Evolutionary conservation across 2,888 invertebrate genomes (phyloP).

Genomic region (Harpalus rufipes): DNA sequence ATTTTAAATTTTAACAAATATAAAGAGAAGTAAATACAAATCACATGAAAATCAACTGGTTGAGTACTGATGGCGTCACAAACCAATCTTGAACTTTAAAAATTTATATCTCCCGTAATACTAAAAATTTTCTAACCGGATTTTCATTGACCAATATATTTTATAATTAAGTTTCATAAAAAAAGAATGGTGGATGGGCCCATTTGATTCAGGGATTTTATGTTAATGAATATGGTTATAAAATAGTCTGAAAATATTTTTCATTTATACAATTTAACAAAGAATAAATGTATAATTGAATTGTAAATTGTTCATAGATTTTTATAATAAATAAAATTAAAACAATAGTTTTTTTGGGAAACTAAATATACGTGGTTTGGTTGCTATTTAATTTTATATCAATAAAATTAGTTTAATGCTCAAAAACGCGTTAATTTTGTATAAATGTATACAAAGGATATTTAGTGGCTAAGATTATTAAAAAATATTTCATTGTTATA

Average conservation of each 20-base stretch:
- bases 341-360: conserved; percentile 11
- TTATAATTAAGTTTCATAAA: too few relatives aligned
- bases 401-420: conserved; percentile 27
- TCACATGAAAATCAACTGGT: too few relatives aligned
- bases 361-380: conserved; percentile 21
- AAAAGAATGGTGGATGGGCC: too few relatives aligned
- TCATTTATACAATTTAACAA: conserved; percentile 21
- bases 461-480: conserved; percentile 33
- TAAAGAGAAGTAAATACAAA: too few relatives aligned
- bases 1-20: too few relatives aligned
- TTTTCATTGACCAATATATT: too few relatives aligned
- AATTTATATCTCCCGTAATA: too few relatives aligned
- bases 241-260: conserved; percentile 10
- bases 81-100: too few relatives aligned
- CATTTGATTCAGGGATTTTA: conserved; percentile 29
- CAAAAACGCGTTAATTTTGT: conserved; percentile 45
- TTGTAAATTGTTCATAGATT: conserved; percentile 41
- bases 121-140: too few relatives aligned
- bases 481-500: conserved; percentile 32
- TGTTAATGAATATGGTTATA: conserved; percentile 13
- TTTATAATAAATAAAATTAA: conserved; percentile 27
- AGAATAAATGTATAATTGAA: conserved; percentile 34
- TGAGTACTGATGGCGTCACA: too few relatives aligned
- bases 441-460: conserved; percentile 42
- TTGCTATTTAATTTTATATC: conserved; percentile 19